Evolutionary conservation across 2,797 vertebrate species (phyloP).

Genomic region (Triplophysa yarkandensis): DNA sequence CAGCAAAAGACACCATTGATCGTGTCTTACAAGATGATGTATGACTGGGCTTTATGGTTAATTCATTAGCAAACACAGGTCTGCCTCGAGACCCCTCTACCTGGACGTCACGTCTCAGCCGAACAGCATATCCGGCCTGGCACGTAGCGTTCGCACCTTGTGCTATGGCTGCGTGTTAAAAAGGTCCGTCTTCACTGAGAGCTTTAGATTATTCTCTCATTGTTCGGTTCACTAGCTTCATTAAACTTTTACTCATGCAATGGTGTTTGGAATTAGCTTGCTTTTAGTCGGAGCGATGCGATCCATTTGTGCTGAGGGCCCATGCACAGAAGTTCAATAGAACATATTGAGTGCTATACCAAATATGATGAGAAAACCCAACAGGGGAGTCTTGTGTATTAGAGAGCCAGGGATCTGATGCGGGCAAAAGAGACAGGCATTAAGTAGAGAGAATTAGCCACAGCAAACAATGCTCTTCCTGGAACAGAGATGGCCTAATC

Average conservation of each 20-base stretch:
- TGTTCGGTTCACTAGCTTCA: constrained; percentile 62
- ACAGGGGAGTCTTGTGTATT: constrained; percentile 39
- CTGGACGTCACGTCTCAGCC: constrained; percentile 27
- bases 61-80: constrained; percentile 60
- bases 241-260: constrained; percentile 70
- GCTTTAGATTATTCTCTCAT: constrained; percentile 61
- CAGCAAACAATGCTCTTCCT: constrained; percentile 50
- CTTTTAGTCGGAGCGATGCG: constrained; percentile 67
- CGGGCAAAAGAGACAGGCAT: constrained; percentile 49
- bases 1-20: constrained; percentile 57
- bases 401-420: constrained; percentile 44
- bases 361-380: constrained; percentile 51
- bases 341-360: constrained; percentile 68
- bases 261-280: constrained; percentile 72
- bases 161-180: constrained; percentile 43
- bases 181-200: constrained; percentile 52
- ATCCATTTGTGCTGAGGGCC: constrained; percentile 67
- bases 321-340: constrained; percentile 69
- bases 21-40: constrained; percentile 53
- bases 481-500: constrained; percentile 43
- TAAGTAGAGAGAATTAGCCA: constrained; percentile 54
- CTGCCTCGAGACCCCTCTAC: constrained; percentile 23
- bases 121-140: neutral
- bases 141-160: constrained; percentile 35
- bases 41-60: constrained; percentile 56